Base-by-base conservation (phyloP, 2,888 invertebrate genomes). In the Vanessa cardui region DNA sequence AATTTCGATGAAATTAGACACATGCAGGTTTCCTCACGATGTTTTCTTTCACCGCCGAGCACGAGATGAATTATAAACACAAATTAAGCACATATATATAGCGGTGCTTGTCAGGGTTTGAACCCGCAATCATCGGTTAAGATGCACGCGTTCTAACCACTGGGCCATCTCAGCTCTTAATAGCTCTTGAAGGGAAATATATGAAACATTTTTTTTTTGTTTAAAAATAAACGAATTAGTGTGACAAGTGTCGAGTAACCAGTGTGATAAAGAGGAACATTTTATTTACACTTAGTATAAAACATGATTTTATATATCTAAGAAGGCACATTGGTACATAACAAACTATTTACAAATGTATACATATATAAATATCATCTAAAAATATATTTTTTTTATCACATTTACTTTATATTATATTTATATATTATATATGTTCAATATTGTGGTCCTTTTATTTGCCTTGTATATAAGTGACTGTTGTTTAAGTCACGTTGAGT, bases 311-410 rank as follows among this genome's bases (percentile, higher is more conserved):
- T 47, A 26, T 54, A 31, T 54, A 26, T 6, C 68, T 64, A 67
- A 67, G 83, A 85, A 87, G 85, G 86, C 85, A 87, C 85, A 76
- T 85, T 68, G 74, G 77, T 78, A 76, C 77, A 74, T 66, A 77
- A 64, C 49, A 54, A 76, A 69, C 72, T 80, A 80, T 81, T 76
- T 81, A 85, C 79, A 84, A 83, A 83, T 81, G 74, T 74, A 77
- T 73, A 77, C 78, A 76, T 76, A 68, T 61, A 85, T 84, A 86
- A 85, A 87, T 83, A 85, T 82, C 74, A 73, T 89, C 87, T 87
- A 88, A 89, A 89, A 89, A 89, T 89, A 90, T 87, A 85, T 79
- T 79, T 80, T 89, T 73, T 78, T 77, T 78, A 50, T 21, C 21
- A 50, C 21, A 50, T 50, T 12, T 50, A 49, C 9, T 9, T 49